phyloP scores from a whole-genome alignment of 2,113 vertebrate genomes.

The Jacana jacana region DNA sequence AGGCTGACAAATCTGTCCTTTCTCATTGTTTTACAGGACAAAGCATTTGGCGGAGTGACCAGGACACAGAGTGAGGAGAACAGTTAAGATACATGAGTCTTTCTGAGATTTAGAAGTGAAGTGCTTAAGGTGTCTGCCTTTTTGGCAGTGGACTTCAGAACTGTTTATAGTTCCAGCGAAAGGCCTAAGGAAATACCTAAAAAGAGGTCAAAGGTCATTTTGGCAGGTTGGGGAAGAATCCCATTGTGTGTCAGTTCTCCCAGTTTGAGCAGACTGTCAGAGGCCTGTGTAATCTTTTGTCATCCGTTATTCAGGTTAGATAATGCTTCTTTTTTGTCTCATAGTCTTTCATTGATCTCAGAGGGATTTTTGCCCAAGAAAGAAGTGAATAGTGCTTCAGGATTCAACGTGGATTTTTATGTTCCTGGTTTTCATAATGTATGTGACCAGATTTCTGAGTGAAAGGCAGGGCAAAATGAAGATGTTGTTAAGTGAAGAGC shows the following conservation, averaged over 20 bases:
- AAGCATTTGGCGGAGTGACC: neutral
- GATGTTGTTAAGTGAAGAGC: neutral
- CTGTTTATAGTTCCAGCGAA: neutral
- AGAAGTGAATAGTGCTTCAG: neutral
- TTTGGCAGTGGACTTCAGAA: neutral
- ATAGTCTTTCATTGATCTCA: neutral
- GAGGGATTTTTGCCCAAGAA: neutral
- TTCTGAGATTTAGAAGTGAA: neutral
- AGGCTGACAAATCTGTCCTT: neutral
- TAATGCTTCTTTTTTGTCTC: neutral
- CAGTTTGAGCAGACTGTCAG: neutral
- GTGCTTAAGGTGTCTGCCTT: neutral
- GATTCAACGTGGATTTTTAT: neutral
- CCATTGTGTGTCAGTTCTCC: neutral
- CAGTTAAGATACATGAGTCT: accelerated
- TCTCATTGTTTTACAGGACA: neutral
- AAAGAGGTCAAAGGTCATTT: neutral
- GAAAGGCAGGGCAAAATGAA: neutral
- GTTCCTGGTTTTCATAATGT: neutral
- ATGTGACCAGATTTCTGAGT: neutral
- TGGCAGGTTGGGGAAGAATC: neutral
- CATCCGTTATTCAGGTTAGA: accelerated
- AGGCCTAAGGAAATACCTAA: neutral
- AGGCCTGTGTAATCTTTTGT: neutral
- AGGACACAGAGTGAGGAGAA: neutral